Evolutionary conservation across 2,888 invertebrate species (phyloP).

Genomic region (Nipponacmea schrenckii): DNA sequence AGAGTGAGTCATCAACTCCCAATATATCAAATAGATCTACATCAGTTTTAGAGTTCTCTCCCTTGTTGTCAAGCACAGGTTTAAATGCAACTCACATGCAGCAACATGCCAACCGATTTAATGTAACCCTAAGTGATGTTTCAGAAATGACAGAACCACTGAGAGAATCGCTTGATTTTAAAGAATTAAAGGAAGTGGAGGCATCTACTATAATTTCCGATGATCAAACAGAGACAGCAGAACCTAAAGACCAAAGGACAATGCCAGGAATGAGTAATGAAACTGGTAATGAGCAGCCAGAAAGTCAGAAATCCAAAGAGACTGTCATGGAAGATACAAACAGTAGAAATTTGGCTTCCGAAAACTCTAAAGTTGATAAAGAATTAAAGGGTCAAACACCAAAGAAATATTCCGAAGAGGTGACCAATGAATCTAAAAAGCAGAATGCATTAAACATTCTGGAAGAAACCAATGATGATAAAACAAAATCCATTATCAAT

Average conservation of each 20-base stretch:
- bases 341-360: neutral
- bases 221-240: neutral
- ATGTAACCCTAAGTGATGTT: neutral
- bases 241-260: neutral
- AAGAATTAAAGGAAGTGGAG: neutral
- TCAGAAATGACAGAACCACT: neutral
- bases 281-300: neutral
- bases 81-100: conserved; percentile 14
- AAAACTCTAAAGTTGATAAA: neutral
- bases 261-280: neutral
- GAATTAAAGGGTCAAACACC: neutral
- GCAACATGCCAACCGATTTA: conserved; percentile 4
- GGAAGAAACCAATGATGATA: too few relatives aligned
- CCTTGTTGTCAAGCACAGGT: conserved; percentile 33
- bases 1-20: neutral
- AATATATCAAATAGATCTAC: conserved; percentile 13
- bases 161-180: neutral
- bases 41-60: conserved; percentile 27
- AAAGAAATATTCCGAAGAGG: neutral
- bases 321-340: neutral
- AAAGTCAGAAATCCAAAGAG: neutral
- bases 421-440: neutral
- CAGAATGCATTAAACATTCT: neutral
- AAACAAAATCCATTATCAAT: neutral
- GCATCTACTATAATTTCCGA: neutral